A percentile compares a stretch with the other conserved stretches of the same genome.
These are phyloP conservation scores for Drosophila differens DNA, from an alignment of 2,888 invertebrate genomes.

Conservation along the genomic window DNA sequence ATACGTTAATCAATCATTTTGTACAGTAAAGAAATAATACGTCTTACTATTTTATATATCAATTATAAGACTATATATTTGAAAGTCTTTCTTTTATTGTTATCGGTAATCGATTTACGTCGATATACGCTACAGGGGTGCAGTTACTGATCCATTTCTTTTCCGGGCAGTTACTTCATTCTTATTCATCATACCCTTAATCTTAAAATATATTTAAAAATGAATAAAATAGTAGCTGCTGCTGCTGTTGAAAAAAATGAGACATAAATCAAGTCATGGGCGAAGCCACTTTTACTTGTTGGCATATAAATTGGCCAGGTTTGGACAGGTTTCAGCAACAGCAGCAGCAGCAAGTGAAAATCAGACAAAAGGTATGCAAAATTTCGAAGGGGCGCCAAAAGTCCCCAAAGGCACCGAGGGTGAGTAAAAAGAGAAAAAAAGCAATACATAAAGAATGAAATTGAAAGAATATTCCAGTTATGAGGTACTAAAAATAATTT, in stretches of 20 bases:
- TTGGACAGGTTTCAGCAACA: slow-evolving; percentile 41
- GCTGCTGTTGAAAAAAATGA: neutral
- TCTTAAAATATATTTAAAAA: neutral
- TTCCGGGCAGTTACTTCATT: neutral
- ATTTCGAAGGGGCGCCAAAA: slow-evolving; percentile 11
- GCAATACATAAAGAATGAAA: neutral
- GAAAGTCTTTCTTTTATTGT: no score
- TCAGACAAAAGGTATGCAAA: slow-evolving; percentile 14
- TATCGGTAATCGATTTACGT: neutral
- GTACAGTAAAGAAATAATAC: no score
- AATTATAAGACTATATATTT: no score
- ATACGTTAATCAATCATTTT: no score
- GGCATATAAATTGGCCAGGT: slow-evolving; percentile 28
- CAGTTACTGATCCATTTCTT: neutral
- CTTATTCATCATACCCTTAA: neutral
- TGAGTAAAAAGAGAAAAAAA: neutral
- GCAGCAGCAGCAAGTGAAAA: slow-evolving; percentile 15
- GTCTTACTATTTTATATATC: no score
- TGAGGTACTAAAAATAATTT: neutral
- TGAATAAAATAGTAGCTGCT: neutral
- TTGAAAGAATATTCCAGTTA: neutral
- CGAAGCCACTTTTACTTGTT: slow-evolving; percentile 45
- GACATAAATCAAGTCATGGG: slow-evolving; percentile 11
- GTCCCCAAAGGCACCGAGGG: neutral
- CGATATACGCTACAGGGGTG: neutral